Percentiles rank a stretch among this genome's conserved stretches.
Evolutionary conservation across 2,888 invertebrate species (phyloP).

Genomic region (Rhagophthalmus giganteus): DNA sequence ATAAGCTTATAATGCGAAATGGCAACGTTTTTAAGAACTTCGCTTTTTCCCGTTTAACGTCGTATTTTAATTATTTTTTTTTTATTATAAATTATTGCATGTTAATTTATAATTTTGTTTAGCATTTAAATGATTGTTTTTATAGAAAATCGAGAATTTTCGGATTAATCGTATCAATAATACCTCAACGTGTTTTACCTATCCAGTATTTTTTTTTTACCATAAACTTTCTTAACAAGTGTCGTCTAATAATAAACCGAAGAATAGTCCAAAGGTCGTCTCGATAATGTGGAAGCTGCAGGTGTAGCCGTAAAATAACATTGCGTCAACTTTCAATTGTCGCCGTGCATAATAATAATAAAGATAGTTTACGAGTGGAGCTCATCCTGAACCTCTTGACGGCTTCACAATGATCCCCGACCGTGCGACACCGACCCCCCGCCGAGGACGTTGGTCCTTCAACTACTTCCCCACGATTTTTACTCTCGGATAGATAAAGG

Average conservation of each 20-base stretch:
- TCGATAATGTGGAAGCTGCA: conserved; percentile 20
- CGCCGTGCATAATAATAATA: conserved; percentile 47
- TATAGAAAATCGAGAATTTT: neutral
- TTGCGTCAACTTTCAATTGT: conserved; percentile 41
- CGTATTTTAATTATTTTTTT: neutral
- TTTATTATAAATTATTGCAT: neutral
- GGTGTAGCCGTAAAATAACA: conserved; percentile 35
- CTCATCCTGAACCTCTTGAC: conserved; percentile 52
- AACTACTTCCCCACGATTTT: conserved; percentile 32
- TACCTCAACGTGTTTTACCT: neutral
- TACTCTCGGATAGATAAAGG: conserved; percentile 14
- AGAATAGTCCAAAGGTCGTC: no score
- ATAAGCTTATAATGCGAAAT: no score
- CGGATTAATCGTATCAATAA: neutral
- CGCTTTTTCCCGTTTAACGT: neutral
- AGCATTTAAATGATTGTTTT: neutral
- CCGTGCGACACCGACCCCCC: conserved; percentile 51
- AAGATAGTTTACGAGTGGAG: conserved; percentile 55
- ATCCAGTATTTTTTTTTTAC: neutral
- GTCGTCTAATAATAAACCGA: no score
- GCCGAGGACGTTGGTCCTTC: conserved; percentile 30
- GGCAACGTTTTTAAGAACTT: neutral
- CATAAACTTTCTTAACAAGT: no score
- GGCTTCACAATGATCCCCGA: conserved; percentile 53
- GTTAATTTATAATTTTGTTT: neutral